Evolutionary conservation across 2,113 vertebrate genomes (phyloP).

Genomic region (Acrocephalus arundinaceus): DNA sequence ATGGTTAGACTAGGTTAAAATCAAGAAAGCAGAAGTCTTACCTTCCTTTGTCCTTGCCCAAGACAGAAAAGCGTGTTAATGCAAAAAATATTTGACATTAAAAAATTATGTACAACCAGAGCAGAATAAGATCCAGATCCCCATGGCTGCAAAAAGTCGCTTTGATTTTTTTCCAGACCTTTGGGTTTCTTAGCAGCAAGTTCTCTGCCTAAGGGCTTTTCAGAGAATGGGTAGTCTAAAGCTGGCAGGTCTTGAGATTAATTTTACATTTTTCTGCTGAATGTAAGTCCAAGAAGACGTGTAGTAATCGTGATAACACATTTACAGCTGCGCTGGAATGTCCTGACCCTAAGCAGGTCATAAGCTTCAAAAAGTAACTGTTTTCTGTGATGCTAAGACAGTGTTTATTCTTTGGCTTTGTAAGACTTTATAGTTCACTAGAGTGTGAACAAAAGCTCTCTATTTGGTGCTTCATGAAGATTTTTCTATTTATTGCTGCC

Average conservation of each 20-base stretch:
- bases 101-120: slow-evolving; percentile 59
- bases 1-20: slow-evolving; percentile 3
- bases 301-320: not conserved
- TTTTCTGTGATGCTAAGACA: not conserved
- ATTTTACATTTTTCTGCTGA: slow-evolving; percentile 19
- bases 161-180: slow-evolving; percentile 53
- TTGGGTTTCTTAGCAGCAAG: slow-evolving; percentile 42
- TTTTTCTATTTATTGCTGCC: not conserved
- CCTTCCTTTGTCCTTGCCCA: slow-evolving; percentile 8
- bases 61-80: slow-evolving; percentile 41
- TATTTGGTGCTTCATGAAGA: not conserved
- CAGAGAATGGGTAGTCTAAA: not conserved
- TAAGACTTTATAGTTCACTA: not conserved
- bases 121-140: slow-evolving; percentile 28
- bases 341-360: not conserved
- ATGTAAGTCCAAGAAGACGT: not conserved
- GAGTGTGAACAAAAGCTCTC: not conserved
- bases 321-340: not conserved
- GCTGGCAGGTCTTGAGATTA: slow-evolving; percentile 18
- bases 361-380: not conserved
- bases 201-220: slow-evolving; percentile 54
- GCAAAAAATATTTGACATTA: slow-evolving; percentile 61
- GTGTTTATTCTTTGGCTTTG: not conserved
- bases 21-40: slow-evolving; percentile 34
- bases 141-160: slow-evolving; percentile 45